Percentiles rank a stretch among this genome's conserved stretches.
Conservation (phyloP, 2,888 invertebrate genomes). For the Lamproptera curius region DNA sequence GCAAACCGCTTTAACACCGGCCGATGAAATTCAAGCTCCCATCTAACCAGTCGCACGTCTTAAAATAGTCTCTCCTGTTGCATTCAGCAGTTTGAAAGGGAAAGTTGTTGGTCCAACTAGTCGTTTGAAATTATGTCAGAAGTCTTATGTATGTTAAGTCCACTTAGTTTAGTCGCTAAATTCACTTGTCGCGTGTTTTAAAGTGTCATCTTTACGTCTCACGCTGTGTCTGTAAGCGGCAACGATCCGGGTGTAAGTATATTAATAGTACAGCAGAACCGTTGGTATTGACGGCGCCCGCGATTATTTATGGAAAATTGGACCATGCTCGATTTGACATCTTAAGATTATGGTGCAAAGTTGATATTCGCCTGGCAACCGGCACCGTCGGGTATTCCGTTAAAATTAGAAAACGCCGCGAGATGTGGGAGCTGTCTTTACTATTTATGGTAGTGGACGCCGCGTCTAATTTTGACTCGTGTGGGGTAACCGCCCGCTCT, state of each 20-base stretch:
- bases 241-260: conserved; percentile 32
- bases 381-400: conserved; percentile 36
- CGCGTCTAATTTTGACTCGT: conserved; percentile 48
- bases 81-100: conserved; percentile 1
- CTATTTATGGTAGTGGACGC: conserved; percentile 72
- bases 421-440: conserved; percentile 61
- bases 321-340: conserved; percentile 33
- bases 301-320: conserved; percentile 50
- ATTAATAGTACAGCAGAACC: conserved; percentile 44
- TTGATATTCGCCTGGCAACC: conserved; percentile 31
- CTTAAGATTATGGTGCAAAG: conserved; percentile 31
- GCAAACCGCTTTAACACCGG: conserved; percentile 1
- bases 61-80: conserved; percentile 12
- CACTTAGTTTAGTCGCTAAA: background rate
- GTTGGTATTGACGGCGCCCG: conserved; percentile 34
- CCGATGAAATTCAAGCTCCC: conserved; percentile 18
- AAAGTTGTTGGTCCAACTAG: background rate
- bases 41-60: conserved; percentile 9
- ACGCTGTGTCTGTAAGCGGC: conserved; percentile 6
- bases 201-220: conserved; percentile 7
- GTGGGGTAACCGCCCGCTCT: conserved; percentile 51
- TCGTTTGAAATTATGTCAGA: conserved; percentile 12
- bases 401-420: conserved; percentile 68
- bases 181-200: conserved; percentile 1
- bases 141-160: background rate